Evolutionary conservation across 2,888 invertebrate species (phyloP).

Genomic region (Heliconius cydno): DNA sequence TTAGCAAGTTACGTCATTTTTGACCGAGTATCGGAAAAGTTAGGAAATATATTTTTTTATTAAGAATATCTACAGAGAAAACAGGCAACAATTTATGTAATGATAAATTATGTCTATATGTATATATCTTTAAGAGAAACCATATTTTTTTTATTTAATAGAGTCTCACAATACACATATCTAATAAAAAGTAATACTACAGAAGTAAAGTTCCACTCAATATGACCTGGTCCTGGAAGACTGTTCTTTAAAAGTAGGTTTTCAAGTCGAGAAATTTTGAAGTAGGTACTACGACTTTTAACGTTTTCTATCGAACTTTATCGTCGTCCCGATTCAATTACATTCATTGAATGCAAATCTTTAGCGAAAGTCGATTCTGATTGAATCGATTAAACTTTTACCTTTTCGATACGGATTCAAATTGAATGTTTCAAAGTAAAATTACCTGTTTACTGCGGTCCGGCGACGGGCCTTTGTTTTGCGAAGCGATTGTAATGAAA

Average conservation of each 20-base stretch:
- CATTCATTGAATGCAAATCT: conserved; percentile 59
- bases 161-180: neutral
- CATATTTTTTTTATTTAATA: no score
- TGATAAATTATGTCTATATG: neutral
- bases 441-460: conserved; percentile 48
- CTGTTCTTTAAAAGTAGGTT: conserved; percentile 28
- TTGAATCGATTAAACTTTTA: conserved; percentile 46
- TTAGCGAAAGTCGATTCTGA: conserved; percentile 51
- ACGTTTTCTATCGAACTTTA: conserved; percentile 44
- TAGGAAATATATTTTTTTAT: neutral
- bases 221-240: neutral
- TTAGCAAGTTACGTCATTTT: conserved; percentile 13
- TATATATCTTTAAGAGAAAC: no score
- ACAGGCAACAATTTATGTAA: neutral
- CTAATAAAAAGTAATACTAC: neutral
- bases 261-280: conserved; percentile 28
- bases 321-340: conserved; percentile 53
- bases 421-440: conserved; percentile 36
- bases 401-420: conserved; percentile 44
- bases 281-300: conserved; percentile 31
- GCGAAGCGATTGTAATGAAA: conserved; percentile 46
- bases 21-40: neutral
- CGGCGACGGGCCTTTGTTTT: conserved; percentile 52
- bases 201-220: neutral
- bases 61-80: neutral